Evolutionary conservation across 2,797 vertebrate species (phyloP), one percentile per base, ranked within the genome.

Genomic region (Sebastes kiyomatsui): DNA sequence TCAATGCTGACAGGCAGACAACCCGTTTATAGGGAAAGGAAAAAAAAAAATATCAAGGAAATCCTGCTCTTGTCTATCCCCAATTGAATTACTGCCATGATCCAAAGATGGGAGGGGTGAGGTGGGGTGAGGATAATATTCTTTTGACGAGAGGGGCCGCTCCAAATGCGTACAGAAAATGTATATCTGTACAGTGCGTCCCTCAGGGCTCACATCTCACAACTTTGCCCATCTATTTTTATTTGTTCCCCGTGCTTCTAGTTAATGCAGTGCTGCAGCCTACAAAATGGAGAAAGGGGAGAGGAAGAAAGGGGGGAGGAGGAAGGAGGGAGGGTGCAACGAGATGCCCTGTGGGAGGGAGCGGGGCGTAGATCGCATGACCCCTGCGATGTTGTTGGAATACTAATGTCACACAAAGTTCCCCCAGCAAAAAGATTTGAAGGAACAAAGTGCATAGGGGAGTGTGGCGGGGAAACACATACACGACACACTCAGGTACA

Each of bases 1-100:
- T 94, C 92, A 85, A 94, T 88, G 90, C 90, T 94, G 94, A 94
- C 94, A 94, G 93, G 83, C 85, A 90, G 91, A 93, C 92, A 93
- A 94, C 82, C 86, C 92, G 91, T 93, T 94, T 94, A 92, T 92
- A 81, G 73, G 83, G 71, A 85, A 80, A 81, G 89, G 18, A 1
- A 67, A 88, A 91, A 81, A 84, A 81, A 91, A 83, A 83, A 81
- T 82, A 92, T 89, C 82, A 87, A 89, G 91, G 88, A 93, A 93
- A 91, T 88, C 86, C 90, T 82, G 90, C 92, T 90, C 90, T 85
- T 83, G 87, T 92, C 92, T 90, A 89, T 90, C 90, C 92, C 92
- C 93, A 86, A 94, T 92, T 93, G 90, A 93, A 94, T 94, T 94
- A 93, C 88, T 73, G 87, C 88, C 69, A 65, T 77, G 90, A 91